These are phyloP conservation scores for Myotis daubentonii DNA, from an alignment of 2,797 vertebrate genomes.

Conservation along the genomic window DNA sequence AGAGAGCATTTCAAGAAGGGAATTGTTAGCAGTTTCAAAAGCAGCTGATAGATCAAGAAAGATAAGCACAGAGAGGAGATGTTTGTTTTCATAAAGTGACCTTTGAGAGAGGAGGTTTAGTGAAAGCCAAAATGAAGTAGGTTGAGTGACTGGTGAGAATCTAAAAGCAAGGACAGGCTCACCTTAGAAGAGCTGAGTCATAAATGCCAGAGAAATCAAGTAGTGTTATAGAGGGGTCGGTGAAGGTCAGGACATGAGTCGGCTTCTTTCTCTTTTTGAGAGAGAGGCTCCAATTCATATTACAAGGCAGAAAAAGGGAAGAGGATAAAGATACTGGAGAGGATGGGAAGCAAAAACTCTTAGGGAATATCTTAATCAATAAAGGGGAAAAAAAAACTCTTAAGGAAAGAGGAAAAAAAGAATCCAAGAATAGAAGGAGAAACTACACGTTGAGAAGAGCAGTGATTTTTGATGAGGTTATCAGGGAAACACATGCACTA, in stretches of 20 bases:
- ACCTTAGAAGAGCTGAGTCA: slow-evolving; percentile 20
- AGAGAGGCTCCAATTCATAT: neutral
- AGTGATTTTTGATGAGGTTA: neutral
- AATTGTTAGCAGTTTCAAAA: neutral
- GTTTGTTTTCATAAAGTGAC: neutral
- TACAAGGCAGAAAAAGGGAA: neutral
- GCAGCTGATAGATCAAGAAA: slow-evolving; percentile 15
- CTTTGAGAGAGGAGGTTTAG: neutral
- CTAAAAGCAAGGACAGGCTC: slow-evolving; percentile 9
- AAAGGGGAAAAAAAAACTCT: neutral
- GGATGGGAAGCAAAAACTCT: neutral
- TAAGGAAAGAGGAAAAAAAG: neutral
- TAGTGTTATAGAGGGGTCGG: neutral
- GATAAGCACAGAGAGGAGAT: neutral
- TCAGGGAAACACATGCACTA: neutral
- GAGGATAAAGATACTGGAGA: neutral
- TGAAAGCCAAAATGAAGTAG: neutral
- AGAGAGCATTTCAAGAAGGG: neutral
- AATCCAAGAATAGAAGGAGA: neutral
- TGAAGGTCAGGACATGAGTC: neutral
- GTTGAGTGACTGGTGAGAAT: slow-evolving; percentile 31
- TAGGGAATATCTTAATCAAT: neutral
- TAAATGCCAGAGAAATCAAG: neutral
- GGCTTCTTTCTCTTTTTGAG: neutral
- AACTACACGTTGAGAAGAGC: neutral